Percentiles rank a stretch among this genome's conserved stretches.
Evolutionary conservation across 2,113 vertebrate genomes (phyloP).

Genomic region (Halichoeres trimaculatus): DNA sequence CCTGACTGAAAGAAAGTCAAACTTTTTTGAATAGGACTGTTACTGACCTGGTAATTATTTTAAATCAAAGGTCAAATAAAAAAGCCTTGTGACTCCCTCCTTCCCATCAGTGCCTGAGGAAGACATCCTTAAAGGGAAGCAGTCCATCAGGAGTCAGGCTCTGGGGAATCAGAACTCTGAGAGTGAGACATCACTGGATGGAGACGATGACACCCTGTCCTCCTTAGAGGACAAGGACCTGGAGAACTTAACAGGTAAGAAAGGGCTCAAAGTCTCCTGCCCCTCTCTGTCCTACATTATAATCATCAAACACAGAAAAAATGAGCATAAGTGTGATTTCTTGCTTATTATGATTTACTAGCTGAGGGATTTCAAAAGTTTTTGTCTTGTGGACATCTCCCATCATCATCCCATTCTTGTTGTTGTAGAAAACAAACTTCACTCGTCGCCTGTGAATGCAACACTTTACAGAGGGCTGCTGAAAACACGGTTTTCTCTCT

Average conservation of each 20-base stretch:
- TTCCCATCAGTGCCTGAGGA: slow-evolving; percentile 89
- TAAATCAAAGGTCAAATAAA: slow-evolving; percentile 22
- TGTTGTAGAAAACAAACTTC: slow-evolving; percentile 5
- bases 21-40: not conserved
- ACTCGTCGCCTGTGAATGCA: slow-evolving; percentile 25
- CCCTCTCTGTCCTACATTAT: not conserved
- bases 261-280: not conserved
- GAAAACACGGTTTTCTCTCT: slow-evolving; percentile 38
- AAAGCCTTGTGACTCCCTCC: slow-evolving; percentile 4
- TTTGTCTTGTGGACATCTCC: not conserved
- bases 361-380: too few relatives aligned
- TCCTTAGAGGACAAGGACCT: slow-evolving; percentile 97
- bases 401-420: not conserved
- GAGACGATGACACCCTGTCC: slow-evolving; percentile 94
- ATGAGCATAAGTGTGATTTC: slow-evolving; percentile 2
- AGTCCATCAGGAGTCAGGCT: slow-evolving; percentile 93
- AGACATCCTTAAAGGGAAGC: slow-evolving; percentile 94
- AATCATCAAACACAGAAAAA: slow-evolving; percentile 6
- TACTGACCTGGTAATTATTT: not conserved
- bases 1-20: not conserved
- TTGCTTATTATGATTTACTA: not conserved
- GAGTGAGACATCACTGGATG: slow-evolving; percentile 90
- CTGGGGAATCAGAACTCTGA: slow-evolving; percentile 94
- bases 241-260: slow-evolving; percentile 94
- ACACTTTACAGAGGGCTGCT: not conserved